These are phyloP conservation scores for Drosophila meridiana DNA, from an alignment of 2,888 invertebrate species.

Conservation along the genomic window DNA sequence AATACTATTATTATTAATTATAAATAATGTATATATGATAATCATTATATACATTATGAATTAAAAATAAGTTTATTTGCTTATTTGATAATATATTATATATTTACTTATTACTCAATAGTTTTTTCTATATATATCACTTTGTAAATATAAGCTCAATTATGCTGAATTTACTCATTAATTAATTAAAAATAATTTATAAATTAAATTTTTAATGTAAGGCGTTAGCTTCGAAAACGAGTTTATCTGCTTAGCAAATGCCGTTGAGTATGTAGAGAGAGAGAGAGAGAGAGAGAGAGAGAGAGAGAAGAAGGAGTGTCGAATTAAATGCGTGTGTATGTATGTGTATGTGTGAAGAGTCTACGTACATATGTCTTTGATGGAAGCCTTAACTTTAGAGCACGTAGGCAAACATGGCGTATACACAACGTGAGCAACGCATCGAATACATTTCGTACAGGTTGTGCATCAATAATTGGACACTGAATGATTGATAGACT, in stretches of 20 bases:
- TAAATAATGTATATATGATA: too few species aligned
- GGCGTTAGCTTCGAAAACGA: neutral
- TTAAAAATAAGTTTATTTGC: too few species aligned
- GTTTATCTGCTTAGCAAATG: conserved; percentile 20
- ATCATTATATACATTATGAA: too few species aligned
- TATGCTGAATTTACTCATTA: too few species aligned
- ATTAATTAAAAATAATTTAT: neutral
- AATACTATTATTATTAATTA: too few species aligned
- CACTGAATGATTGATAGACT: neutral
- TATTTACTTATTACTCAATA: too few species aligned
- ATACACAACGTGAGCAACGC: conserved; percentile 29
- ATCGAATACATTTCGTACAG: conserved; percentile 49
- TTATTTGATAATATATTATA: too few species aligned
- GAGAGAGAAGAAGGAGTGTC: too few species aligned
- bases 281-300: neutral
- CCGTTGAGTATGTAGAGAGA: conserved; percentile 9
- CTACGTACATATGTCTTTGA: neutral
- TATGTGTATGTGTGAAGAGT: too few species aligned
- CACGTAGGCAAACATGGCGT: conserved; percentile 56
- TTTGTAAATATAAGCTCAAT: too few species aligned
- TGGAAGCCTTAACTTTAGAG: conserved; percentile 26
- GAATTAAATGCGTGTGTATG: neutral
- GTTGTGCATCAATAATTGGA: conserved; percentile 49
- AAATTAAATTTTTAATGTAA: neutral
- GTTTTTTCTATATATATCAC: too few species aligned